These are phyloP conservation scores for Caradrina kadenii DNA, from an alignment of 2,888 invertebrate species.

Conservation along the genomic window DNA sequence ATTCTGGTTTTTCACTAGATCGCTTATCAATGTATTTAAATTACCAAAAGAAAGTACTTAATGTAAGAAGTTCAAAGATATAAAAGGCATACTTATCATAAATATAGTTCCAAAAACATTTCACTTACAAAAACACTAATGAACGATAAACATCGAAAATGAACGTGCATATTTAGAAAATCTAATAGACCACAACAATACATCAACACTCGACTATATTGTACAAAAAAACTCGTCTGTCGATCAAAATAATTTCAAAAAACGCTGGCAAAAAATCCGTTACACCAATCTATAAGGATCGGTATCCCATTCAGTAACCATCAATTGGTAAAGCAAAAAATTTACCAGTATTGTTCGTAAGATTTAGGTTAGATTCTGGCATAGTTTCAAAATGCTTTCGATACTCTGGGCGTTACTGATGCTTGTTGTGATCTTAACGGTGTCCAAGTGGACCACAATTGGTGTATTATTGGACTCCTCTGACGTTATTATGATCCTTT, in stretches of 20 bases:
- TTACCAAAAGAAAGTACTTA: neutral
- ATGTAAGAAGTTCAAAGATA: neutral
- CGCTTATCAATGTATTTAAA: neutral
- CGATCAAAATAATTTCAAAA: constrained; percentile 41
- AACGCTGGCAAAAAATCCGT: constrained; percentile 50
- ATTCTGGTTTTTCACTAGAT: neutral
- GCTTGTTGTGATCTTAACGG: constrained; percentile 65
- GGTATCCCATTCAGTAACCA: constrained; percentile 49
- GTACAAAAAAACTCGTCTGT: constrained; percentile 20
- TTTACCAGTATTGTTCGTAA: constrained; percentile 61
- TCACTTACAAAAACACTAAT: constrained; percentile 13
- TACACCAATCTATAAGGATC: constrained; percentile 55
- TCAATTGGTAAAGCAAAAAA: constrained; percentile 59
- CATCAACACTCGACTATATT: constrained; percentile 20
- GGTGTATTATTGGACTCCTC: constrained; percentile 56
- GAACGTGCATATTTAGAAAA: constrained; percentile 10
- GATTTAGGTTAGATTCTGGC: constrained; percentile 62
- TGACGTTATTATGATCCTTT: constrained; percentile 59
- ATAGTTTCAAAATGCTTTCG: constrained; percentile 50
- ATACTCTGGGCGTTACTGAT: constrained; percentile 45
- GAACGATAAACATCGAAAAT: constrained; percentile 24
- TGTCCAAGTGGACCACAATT: constrained; percentile 59
- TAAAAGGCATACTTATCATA: neutral
- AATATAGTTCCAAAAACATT: neutral
- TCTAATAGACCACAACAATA: constrained; percentile 29